Base-by-base conservation (phyloP, 2,797 vertebrate species). In the Rhinatrema bivittatum region DNA sequence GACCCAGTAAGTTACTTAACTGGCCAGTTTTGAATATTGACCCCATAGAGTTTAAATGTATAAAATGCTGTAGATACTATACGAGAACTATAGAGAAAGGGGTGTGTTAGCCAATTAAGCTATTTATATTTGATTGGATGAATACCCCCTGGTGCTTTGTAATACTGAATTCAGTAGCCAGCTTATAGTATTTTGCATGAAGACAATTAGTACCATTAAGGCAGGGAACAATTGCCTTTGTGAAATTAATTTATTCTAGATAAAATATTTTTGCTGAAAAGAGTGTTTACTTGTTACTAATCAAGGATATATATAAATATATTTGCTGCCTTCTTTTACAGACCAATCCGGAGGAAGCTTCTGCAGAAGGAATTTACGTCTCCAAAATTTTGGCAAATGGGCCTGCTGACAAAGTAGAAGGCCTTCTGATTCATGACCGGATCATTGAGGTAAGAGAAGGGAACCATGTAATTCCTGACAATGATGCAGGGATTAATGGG, bases 321-420 rank as follows among this genome's bases (percentile, higher is more conserved):
- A n/a, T n/a, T n/a, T n/a, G n/a, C n/a, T n/a, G n/a, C 42, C 11
- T 53, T 43, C 20, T 42, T 45, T 13, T 36, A 24, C 22, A 76
- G 71, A 64, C 49, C 27, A 62, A 60, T 39, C 61, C 57, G 20
- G 53, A 79, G 20, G 67, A 71, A 55, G 63, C 56, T 25, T 40
- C 33, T 29, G 29, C 53, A 24, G 70, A 77, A 53, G 76, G 74
- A 61, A 84, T 82, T 65, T 74, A 55, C 44, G 72, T 86, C 43
- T 85, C 68, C 53, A 79, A 78, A 62, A 52, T 66, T 48, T 54
- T 85, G 47, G 71, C 72, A 54, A 54, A 68, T 43, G 73, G 79
- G 50, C 77, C 78, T 26, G 58, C 79, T 17, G 68, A 79, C 60
- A 66, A 54, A 63, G 62, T 68, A 39, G 64, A 63, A 57, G 70